These are phyloP conservation scores for Drosophila limbata DNA, from an alignment of 2,888 invertebrate species.

Conservation along the genomic window DNA sequence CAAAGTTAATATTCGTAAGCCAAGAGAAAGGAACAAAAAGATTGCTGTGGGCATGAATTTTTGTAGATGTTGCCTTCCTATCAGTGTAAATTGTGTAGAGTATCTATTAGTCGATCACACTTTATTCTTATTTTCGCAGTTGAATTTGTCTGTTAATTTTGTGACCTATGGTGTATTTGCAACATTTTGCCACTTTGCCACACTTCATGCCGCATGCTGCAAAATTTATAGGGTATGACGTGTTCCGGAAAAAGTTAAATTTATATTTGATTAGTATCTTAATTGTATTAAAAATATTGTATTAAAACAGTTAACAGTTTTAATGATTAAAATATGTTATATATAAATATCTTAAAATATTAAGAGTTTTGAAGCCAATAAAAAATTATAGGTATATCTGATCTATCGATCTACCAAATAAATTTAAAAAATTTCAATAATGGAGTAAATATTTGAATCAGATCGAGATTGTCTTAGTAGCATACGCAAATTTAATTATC, in stretches of 20 bases:
- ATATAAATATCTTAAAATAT: too few species aligned
- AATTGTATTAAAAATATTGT: too few species aligned
- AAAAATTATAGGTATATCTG: too few species aligned
- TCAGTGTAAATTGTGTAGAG: not conserved
- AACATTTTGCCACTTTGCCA: constrained; percentile 18
- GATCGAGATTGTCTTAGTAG: too few species aligned
- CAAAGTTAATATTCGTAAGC: not conserved
- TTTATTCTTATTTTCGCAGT: not conserved
- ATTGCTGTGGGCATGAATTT: not conserved
- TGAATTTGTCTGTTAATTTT: not conserved
- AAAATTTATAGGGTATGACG: not conserved
- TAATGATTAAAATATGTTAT: too few species aligned
- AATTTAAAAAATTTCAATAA: too few species aligned
- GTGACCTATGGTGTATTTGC: constrained; percentile 14
- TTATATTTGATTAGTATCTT: too few species aligned
- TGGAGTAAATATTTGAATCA: not conserved
- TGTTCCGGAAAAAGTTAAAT: not conserved
- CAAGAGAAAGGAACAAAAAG: not conserved
- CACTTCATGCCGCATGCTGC: constrained; percentile 3
- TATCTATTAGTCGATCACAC: not conserved
- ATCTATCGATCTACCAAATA: too few species aligned
- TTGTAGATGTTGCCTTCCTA: not conserved
- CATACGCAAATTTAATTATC: too few species aligned
- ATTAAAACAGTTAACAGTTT: too few species aligned
- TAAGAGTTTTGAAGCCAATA: too few species aligned